Conservation (phyloP, 2,797 vertebrate genomes). For the Iguana delicatissima region DNA sequence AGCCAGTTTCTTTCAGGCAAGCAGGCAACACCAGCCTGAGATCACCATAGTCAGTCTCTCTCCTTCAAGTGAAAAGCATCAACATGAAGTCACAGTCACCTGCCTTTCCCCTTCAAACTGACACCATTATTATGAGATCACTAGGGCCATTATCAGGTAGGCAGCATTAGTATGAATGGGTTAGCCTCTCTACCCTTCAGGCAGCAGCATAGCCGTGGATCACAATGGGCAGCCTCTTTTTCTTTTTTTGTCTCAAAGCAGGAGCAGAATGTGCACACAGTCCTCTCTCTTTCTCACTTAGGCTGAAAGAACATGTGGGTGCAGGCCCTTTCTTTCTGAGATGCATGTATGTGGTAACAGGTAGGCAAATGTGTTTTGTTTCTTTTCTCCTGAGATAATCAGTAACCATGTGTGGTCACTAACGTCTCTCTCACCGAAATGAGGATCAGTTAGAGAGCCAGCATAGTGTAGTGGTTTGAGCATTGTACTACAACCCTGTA, state of each 20-base stretch:
- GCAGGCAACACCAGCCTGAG: background rate
- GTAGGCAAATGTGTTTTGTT: background rate
- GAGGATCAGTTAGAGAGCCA: background rate
- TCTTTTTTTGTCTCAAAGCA: background rate
- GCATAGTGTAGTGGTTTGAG: too few species aligned
- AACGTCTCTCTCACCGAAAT: background rate
- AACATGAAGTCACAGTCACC: background rate
- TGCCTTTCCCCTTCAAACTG: background rate
- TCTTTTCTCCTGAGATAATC: background rate
- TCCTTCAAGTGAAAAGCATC: background rate
- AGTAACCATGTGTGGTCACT: background rate
- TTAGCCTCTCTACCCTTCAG: background rate
- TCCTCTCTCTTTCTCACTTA: background rate
- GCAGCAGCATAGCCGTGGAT: background rate
- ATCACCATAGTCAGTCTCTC: too few species aligned
- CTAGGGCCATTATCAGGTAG: background rate
- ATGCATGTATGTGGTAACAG: background rate
- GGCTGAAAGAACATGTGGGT: background rate
- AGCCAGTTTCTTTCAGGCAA: background rate
- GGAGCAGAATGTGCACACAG: background rate
- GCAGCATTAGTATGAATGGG: background rate
- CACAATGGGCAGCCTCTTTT: background rate
- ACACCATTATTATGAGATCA: background rate
- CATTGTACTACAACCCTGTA: too few species aligned
- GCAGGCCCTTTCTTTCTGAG: background rate